Percentiles rank a stretch among this genome's conserved stretches.
These are phyloP conservation scores for Sus scrofa DNA, from an alignment of 2,113 vertebrate species.

Conservation along the genomic window DNA sequence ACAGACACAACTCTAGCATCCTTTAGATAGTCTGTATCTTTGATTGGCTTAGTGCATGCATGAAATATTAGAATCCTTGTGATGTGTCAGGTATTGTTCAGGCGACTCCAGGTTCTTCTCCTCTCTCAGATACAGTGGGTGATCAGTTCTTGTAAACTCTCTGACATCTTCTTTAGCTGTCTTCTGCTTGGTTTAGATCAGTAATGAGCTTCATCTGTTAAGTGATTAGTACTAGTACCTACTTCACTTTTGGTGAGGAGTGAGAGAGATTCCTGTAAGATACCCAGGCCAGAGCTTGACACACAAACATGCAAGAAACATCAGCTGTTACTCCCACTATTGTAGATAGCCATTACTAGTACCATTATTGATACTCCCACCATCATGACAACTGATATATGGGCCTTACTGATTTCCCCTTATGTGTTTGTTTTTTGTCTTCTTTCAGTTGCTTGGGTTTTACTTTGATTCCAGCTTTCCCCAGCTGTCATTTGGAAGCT, in stretches of 20 bases:
- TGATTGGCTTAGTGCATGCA: not conserved
- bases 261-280: not conserved
- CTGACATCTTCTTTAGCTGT: not conserved
- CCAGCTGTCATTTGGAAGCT: not conserved
- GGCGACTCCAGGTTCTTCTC: not conserved
- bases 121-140: not conserved
- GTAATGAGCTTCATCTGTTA: conserved; percentile 19
- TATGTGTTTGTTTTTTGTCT: not conserved
- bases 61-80: not conserved
- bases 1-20: not conserved
- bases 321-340: not conserved
- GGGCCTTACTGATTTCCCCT: not conserved
- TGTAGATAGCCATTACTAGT: not conserved
- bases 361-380: rapidly evolving
- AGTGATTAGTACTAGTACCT: not conserved
- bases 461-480: conserved; percentile 6
- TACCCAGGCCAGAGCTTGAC: not conserved
- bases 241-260: not conserved
- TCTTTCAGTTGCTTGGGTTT: not conserved
- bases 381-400: rapidly evolving
- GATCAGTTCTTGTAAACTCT: not conserved
- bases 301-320: not conserved
- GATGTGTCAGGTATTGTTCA: not conserved
- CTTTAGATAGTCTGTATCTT: not conserved
- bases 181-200: conserved; percentile 1